Conservation (phyloP, 2,797 vertebrate species). For the Podargus strigoides region DNA sequence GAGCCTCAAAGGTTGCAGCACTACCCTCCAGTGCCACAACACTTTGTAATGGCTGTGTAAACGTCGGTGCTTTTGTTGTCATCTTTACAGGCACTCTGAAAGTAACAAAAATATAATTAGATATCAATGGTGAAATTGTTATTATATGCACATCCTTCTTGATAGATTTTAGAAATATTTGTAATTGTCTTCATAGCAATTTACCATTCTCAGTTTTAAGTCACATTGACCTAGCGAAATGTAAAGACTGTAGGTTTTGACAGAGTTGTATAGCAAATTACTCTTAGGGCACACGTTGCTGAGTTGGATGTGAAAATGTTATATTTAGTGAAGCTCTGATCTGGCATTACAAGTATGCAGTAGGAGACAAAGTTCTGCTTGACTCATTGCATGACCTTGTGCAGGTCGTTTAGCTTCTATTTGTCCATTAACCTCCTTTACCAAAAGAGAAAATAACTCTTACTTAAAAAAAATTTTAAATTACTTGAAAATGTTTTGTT, state of each 20-base stretch:
- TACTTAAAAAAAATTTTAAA: too few relatives aligned
- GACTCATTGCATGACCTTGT: conserved; percentile 18
- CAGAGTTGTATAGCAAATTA: background rate
- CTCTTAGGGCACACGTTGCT: background rate
- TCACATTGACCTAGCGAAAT: background rate
- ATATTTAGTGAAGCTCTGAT: background rate
- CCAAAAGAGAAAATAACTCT: background rate
- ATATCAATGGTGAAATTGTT: background rate
- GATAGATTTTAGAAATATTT: background rate
- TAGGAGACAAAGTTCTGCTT: background rate
- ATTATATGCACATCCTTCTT: background rate
- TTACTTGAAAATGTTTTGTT: background rate
- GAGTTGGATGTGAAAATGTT: background rate
- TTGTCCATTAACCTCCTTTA: background rate
- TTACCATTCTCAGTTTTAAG: background rate
- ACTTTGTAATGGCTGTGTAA: conserved; percentile 95
- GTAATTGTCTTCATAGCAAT: background rate
- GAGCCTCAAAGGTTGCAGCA: conserved; percentile 96
- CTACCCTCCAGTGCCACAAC: conserved; percentile 99
- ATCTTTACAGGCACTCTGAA: conserved; percentile 91
- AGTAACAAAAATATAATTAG: conserved; percentile 35
- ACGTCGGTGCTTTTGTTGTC: conserved; percentile 93
- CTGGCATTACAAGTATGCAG: background rate
- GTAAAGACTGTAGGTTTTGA: background rate
- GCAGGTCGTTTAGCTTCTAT: background rate